phyloP scores from a whole-genome alignment of 1,140 invertebrate species.

The Halesus radiatus region DNA sequence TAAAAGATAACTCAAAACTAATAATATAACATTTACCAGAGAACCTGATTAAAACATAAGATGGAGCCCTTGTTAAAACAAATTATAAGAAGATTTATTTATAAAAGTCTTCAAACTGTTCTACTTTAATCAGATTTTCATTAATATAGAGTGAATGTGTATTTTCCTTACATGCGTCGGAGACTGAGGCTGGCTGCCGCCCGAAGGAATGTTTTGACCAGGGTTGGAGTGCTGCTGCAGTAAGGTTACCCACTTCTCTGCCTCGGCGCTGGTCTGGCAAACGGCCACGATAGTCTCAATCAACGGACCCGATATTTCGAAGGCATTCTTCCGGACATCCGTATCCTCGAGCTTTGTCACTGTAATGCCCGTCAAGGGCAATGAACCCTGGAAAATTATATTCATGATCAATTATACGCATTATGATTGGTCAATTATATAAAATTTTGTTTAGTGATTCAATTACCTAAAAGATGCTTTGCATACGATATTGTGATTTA shows the following conservation, averaged over 20 bases:
- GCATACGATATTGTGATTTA: no score
- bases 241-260: constrained; percentile 88
- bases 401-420: neutral
- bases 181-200: constrained; percentile 65
- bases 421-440: no score
- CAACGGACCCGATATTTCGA: constrained; percentile 93
- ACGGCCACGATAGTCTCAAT: constrained; percentile 91
- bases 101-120: neutral
- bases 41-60: constrained; percentile 13
- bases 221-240: constrained; percentile 77
- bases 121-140: constrained; percentile 4
- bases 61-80: neutral
- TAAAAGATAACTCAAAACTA: neutral
- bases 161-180: constrained; percentile 65
- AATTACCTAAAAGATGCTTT: no score
- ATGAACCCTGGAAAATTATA: constrained; percentile 80
- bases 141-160: neutral
- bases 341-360: constrained; percentile 84
- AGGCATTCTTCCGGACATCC: constrained; percentile 87
- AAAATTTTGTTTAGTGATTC: no score
- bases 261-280: constrained; percentile 87
- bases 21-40: neutral
- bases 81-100: no score
- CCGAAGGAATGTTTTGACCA: constrained; percentile 56
- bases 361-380: constrained; percentile 87